Base-by-base conservation (phyloP, 1,140 invertebrate species). In the Platorchestia sp. region DNA sequence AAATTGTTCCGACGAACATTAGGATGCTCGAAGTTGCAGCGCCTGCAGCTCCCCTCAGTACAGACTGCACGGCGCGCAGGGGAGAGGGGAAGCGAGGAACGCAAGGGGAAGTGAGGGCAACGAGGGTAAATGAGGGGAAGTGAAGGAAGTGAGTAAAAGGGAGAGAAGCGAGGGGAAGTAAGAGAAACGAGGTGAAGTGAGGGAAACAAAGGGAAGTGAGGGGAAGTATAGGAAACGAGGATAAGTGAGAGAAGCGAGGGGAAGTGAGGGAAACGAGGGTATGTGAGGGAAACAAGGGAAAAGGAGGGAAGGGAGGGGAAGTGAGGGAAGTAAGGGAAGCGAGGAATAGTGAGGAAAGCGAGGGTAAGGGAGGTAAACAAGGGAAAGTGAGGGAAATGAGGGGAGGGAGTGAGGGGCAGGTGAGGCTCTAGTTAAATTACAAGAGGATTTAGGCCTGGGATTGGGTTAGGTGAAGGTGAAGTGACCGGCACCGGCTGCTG, bases 381-480 rank as follows among this genome's bases (percentile, higher is more conserved):
- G 59, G 59, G 59, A 10, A 36, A 1, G 27, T 75, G 59, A 36
- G 59, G 59, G 27, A n/a, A n/a, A 75, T 75, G 59, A 19, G 59
- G 59, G 59, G 14, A 75, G 59, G 27, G 10, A 75, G 59, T 36
- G 59, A 75, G 59, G 59, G 59, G 87, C 19, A 90, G 87, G 87
- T 27, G 27, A 44, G 87, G 87, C 19, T 19, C 42, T 90, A 90
- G 87, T 90, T 90, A 90, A 44, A 90, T 90, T 90, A 90, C 42
- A 41, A 41, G 44, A 90, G 87, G 87, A 90, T 90, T 90, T 90
- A 90, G 87, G 87, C 41, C 87, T 43, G 44, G 44, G 87, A 90
- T 90, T 90, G 44, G 87, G 87, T 90, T 90, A 90, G 87, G 87
- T 90, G 41, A 90, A 27, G 87, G 87, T 42, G 44, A 90, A 90